These are phyloP conservation scores for Diarsia brunnea DNA, from an alignment of 2,888 invertebrate species.

Conservation along the genomic window DNA sequence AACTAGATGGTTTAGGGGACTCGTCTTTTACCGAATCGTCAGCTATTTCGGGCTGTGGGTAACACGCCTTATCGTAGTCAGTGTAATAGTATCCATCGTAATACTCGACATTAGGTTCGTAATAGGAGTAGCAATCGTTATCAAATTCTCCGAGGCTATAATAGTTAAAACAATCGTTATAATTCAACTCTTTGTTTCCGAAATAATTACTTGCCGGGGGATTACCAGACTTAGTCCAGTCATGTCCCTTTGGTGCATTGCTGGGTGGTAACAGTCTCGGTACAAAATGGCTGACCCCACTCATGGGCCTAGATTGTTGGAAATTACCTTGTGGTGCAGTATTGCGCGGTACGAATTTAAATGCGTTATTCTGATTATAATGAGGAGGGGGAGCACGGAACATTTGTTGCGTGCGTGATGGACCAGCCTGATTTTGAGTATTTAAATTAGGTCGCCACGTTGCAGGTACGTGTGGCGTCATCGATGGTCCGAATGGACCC, in stretches of 20 bases:
- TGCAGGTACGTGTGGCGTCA: too few relatives aligned
- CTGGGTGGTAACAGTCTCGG: too few relatives aligned
- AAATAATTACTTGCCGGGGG: too few relatives aligned
- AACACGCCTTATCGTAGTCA: not conserved
- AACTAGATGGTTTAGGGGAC: not conserved
- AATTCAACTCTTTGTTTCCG: not conserved
- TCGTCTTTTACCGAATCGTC: not conserved
- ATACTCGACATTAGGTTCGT: not conserved
- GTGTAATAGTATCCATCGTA: not conserved
- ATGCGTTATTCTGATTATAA: slow-evolving; percentile 5
- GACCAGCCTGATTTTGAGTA: too few relatives aligned
- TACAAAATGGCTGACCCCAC: too few relatives aligned
- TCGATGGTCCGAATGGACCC: too few relatives aligned
- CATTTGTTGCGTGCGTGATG: not conserved
- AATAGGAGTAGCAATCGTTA: not conserved
- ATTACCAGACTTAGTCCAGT: too few relatives aligned
- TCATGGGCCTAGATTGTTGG: too few relatives aligned
- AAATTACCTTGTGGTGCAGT: too few relatives aligned
- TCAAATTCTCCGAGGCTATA: not conserved
- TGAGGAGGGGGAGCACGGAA: not conserved
- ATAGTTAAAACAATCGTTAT: not conserved
- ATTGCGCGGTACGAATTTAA: too few relatives aligned
- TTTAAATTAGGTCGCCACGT: too few relatives aligned
- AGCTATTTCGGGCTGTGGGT: not conserved
- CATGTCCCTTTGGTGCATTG: too few relatives aligned